Percentiles rank a stretch among this genome's conserved stretches.
These are phyloP conservation scores for Cryptotermes secundus DNA, from an alignment of 1,140 invertebrate genomes.

Conservation along the genomic window DNA sequence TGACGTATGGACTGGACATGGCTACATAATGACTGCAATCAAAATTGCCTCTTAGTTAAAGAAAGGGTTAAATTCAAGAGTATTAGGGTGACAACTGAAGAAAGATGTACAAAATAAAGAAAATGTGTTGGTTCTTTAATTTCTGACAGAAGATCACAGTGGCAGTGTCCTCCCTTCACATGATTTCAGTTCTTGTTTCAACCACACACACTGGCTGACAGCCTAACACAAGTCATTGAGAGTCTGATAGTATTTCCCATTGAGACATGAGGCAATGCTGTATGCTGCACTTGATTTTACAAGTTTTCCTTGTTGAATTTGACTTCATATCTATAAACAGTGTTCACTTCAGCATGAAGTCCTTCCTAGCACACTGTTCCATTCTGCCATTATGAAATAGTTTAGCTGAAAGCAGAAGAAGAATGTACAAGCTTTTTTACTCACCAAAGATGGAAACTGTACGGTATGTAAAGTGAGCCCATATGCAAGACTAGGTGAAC, in stretches of 20 bases:
- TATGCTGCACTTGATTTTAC: too few species aligned
- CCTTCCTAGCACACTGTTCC: background rate
- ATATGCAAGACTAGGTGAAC: background rate
- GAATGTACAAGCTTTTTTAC: background rate
- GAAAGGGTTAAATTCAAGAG: too few species aligned
- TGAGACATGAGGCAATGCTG: too few species aligned
- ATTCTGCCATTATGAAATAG: background rate
- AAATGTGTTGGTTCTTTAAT: too few species aligned
- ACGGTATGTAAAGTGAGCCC: background rate
- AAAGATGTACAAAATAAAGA: too few species aligned
- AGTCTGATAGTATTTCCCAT: background rate
- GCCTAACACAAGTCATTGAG: background rate
- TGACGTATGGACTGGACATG: too few species aligned
- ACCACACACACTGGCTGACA: background rate
- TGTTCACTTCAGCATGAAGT: background rate
- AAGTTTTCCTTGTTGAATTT: background rate
- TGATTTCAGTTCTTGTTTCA: slow-evolving; percentile 6
- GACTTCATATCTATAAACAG: background rate
- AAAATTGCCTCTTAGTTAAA: too few species aligned
- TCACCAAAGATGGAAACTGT: background rate
- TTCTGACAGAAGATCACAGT: background rate
- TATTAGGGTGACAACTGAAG: too few species aligned
- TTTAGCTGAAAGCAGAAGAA: background rate
- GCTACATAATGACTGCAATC: too few species aligned
- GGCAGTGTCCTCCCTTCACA: background rate